Conservation (phyloP, 2,113 vertebrate genomes). For the Alectura lathami region DNA sequence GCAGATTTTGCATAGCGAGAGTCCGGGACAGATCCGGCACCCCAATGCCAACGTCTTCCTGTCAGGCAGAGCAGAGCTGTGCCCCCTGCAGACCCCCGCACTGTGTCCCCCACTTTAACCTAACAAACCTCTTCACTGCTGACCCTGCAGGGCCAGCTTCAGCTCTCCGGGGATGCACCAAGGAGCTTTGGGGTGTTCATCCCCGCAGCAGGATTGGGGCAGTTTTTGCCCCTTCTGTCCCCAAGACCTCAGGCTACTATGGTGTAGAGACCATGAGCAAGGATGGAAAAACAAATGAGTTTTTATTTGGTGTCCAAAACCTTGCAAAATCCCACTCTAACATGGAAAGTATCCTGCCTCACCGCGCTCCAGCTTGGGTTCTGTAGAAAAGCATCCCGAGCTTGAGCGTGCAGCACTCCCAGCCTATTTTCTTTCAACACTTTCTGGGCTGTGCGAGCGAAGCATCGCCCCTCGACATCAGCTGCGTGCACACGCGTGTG, state of each 20-base stretch:
- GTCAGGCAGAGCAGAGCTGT: not conserved
- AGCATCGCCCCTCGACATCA: fast-evolving
- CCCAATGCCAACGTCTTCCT: not conserved
- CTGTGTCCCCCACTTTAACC: not conserved
- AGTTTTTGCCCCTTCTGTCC: not conserved
- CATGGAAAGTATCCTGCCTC: not conserved
- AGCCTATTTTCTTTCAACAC: not conserved
- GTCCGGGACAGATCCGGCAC: not conserved
- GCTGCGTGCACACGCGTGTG: fast-evolving
- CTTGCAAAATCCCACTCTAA: not conserved
- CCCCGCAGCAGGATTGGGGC: not conserved
- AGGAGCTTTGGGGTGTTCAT: not conserved
- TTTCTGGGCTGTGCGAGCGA: not conserved
- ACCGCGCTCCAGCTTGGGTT: not conserved
- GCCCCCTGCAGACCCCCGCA: fast-evolving
- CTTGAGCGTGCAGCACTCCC: not conserved
- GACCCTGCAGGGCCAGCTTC: not conserved
- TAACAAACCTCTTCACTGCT: not conserved
- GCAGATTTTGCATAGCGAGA: not conserved
- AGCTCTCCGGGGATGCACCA: not conserved
- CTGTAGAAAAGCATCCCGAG: not conserved
- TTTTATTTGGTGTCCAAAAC: not conserved
- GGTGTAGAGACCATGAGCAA: not conserved
- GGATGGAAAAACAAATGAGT: not conserved
- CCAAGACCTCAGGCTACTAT: not conserved